Evolutionary conservation across 35 echinoderm and acorn worm genomes (phyloP), one percentile per base, ranked within the genome.

Genomic region (Apostichopus californicus): DNA sequence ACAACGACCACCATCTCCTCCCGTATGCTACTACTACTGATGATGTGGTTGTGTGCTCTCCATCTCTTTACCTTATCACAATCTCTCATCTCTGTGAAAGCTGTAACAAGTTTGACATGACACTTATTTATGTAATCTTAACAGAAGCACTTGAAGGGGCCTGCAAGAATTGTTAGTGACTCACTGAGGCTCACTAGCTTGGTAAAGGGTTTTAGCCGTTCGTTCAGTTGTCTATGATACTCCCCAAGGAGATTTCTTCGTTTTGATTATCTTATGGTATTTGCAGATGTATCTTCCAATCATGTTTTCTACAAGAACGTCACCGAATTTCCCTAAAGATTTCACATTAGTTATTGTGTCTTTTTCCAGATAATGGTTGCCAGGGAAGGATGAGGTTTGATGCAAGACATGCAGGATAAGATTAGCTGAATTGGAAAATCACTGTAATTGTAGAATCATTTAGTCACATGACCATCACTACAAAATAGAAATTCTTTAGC

Each of bases 261-360:
- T 28, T 28, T 58, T 85, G 81, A 58, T 85, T 85, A 85, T 58
- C 57, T 85, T 85, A 85, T 59, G 81, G 81, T 85, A 22, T 25
- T 59, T 56, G 81, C 57, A 85, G 81, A 85, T 58, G 21, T 59
- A 52, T 85, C 81, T 85, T 59, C 56, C 54, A 14, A 85, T 85
- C 56, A 58, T 59, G 24, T 85, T 55, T 85, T n/a, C 81, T 58
- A 8, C 81, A 85, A 85, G 54, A 58, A 22, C 81, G 57, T 54
- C 20, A 59, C 56, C 20, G 58, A 58, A 85, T 85, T 85, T 85
- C 81, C 81, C 81, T 25, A 58, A 85, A 85, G 81, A 85, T 85
- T 85, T 85, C 54, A 85, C 57, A 85, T 85, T 85, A 59, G 81
- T 58, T 63, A 85, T 85, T 85, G 81, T 85, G 81, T 85, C 57